These are phyloP conservation scores for Empidonax alnorum DNA, from an alignment of 2,113 vertebrate species.

Conservation along the genomic window DNA sequence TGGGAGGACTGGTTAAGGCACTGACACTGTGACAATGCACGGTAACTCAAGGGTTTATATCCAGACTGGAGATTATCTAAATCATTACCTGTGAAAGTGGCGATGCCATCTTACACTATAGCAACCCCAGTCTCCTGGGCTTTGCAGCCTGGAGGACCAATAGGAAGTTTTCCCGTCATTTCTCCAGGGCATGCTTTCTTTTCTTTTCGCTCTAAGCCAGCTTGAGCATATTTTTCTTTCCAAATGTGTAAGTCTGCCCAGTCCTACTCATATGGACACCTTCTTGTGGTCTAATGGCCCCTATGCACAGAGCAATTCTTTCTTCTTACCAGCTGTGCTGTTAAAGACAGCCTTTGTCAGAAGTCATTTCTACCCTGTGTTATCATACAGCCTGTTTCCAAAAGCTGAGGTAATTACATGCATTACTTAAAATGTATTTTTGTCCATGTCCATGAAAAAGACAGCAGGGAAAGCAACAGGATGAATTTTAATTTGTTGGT, in stretches of 20 bases:
- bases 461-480: neutral
- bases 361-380: neutral
- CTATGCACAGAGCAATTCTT: neutral
- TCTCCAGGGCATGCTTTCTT: neutral
- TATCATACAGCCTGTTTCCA: neutral
- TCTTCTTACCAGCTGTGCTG: neutral
- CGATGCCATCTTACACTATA: neutral
- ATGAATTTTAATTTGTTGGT: neutral
- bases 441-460: neutral
- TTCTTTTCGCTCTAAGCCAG: neutral
- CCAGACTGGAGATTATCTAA: constrained; percentile 15
- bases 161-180: neutral
- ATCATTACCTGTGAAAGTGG: neutral
- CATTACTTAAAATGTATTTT: neutral
- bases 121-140: neutral
- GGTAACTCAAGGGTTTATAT: constrained; percentile 18
- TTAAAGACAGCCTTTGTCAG: neutral
- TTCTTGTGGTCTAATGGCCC: neutral
- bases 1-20: constrained; percentile 8
- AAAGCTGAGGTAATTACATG: neutral
- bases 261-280: neutral
- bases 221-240: neutral
- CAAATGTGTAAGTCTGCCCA: neutral
- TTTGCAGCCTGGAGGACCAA: neutral
- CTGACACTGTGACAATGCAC: neutral